phyloP scores from a whole-genome alignment of 2,113 vertebrate genomes.

The Suricata suricatta region DNA sequence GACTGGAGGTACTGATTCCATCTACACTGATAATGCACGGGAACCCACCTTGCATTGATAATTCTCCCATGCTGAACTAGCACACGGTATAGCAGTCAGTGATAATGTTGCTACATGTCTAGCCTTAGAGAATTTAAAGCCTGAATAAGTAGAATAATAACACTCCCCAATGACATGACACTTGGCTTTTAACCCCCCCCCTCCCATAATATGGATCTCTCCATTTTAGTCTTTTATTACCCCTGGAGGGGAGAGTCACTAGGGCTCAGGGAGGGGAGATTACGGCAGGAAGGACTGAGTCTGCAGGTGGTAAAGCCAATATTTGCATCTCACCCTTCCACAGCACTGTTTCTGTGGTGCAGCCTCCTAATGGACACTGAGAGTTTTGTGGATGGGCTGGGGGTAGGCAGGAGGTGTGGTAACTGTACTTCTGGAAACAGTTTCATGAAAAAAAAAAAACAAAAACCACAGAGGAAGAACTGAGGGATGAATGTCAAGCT shows the following conservation, averaged over 20 bases:
- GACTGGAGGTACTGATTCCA: not conserved
- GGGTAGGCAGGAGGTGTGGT: not conserved
- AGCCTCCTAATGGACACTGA: not conserved
- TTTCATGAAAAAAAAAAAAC: not conserved
- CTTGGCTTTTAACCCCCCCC: not conserved
- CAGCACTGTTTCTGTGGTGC: not conserved
- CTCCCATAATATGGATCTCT: not conserved
- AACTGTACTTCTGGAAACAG: not conserved
- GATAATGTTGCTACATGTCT: not conserved
- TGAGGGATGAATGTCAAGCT: not conserved
- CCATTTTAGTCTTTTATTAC: not conserved
- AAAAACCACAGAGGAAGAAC: not conserved
- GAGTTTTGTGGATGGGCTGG: not conserved
- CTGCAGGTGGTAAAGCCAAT: not conserved
- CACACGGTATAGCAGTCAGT: accelerated
- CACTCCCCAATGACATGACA: not conserved
- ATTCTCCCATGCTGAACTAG: not conserved
- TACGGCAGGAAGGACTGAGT: not conserved
- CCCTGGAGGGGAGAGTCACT: not conserved
- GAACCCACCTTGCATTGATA: not conserved
- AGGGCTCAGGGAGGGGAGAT: not conserved
- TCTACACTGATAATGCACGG: not conserved
- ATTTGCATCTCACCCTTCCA: not conserved
- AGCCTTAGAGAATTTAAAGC: not conserved
- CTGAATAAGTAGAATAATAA: not conserved